Evolutionary conservation across 2,888 invertebrate genomes (phyloP).

Genomic region (Cylloceria caligata): DNA sequence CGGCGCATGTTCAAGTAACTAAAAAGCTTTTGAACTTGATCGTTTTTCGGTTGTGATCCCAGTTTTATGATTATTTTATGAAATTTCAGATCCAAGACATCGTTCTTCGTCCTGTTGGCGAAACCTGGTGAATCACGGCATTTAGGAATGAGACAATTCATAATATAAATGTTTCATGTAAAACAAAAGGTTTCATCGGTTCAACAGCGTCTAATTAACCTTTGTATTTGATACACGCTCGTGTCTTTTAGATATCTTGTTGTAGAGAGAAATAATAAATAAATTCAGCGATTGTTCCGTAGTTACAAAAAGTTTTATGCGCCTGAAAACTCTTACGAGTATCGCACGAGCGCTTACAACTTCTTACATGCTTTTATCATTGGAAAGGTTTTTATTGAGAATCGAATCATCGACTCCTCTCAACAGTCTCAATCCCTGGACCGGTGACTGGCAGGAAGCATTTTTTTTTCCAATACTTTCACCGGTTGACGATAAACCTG

Average conservation of each 20-base stretch:
- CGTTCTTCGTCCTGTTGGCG: constrained; percentile 77
- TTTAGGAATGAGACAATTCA: constrained; percentile 15
- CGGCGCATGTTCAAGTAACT: constrained; percentile 87
- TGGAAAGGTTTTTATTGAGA: too few relatives aligned
- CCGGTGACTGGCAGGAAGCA: too few relatives aligned
- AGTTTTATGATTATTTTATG: background rate
- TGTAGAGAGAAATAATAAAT: constrained; percentile 34
- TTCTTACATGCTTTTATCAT: too few relatives aligned
- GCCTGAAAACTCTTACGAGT: constrained; percentile 31
- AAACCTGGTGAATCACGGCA: constrained; percentile 74
- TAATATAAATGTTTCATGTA: constrained; percentile 1
- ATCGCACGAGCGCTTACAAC: constrained; percentile 65
- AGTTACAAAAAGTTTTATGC: background rate
- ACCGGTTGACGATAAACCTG: too few relatives aligned
- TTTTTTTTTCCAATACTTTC: too few relatives aligned
- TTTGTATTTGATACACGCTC: constrained; percentile 5
- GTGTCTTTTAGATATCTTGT: background rate
- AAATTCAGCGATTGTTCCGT: constrained; percentile 2
- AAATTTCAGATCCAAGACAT: constrained; percentile 77
- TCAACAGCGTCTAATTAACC: too few relatives aligned
- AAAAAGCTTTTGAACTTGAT: background rate
- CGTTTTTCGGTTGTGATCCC: background rate
- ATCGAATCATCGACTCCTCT: too few relatives aligned
- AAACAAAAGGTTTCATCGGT: background rate
- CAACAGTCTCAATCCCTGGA: too few relatives aligned